Percentiles rank a stretch among this genome's conserved stretches.
These are phyloP conservation scores for Coenonympha glycerion DNA, from an alignment of 2,888 invertebrate genomes.

Conservation along the genomic window DNA sequence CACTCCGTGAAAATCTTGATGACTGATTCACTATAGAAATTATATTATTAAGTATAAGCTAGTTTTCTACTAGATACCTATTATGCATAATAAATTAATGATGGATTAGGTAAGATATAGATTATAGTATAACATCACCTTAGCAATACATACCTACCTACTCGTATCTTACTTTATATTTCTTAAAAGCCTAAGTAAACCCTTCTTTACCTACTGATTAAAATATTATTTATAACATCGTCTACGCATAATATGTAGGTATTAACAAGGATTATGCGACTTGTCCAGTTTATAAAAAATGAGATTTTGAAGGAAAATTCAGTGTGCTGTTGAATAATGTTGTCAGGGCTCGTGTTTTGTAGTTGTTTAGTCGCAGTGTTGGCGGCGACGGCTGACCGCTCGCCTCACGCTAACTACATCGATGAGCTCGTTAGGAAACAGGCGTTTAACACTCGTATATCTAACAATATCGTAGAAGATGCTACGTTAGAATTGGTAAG, in stretches of 20 bases:
- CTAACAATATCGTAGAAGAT: slow-evolving; percentile 43
- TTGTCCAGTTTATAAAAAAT: not conserved
- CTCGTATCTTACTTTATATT: too few species aligned
- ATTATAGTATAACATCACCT: too few species aligned
- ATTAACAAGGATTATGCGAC: not conserved
- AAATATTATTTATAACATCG: not conserved
- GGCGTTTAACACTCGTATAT: slow-evolving; percentile 30
- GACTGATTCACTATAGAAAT: too few species aligned
- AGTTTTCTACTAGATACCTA: too few species aligned
- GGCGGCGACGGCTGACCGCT: slow-evolving; percentile 30
- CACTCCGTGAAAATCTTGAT: too few species aligned
- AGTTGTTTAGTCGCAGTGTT: slow-evolving; percentile 14
- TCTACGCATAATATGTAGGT: not conserved
- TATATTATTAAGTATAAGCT: too few species aligned
- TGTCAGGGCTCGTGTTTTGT: not conserved
- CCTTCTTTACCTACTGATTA: not conserved
- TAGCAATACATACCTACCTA: too few species aligned
- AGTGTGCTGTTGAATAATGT: not conserved
- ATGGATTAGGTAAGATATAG: too few species aligned
- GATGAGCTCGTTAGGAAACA: slow-evolving; percentile 30
- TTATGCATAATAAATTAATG: too few species aligned
- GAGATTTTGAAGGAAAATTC: not conserved
- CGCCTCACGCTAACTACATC: slow-evolving; percentile 43
- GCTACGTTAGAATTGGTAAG: slow-evolving; percentile 43
- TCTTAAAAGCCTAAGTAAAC: too few species aligned